Evolutionary conservation across 1,140 invertebrate genomes (phyloP).

Genomic region (Drosophila funebris): DNA sequence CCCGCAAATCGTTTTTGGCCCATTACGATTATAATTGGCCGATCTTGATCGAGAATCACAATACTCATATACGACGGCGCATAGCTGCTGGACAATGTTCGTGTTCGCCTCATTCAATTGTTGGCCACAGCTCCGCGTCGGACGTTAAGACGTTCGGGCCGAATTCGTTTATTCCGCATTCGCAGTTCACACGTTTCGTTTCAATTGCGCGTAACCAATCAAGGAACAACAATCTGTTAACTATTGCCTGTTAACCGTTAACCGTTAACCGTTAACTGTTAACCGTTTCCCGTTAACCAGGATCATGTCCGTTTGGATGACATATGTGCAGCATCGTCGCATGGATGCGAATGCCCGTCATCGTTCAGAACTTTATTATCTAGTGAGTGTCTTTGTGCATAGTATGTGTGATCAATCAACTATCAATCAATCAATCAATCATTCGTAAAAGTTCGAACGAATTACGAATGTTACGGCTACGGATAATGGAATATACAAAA

Average conservation of each 20-base stretch:
- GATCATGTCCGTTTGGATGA: slow-evolving; percentile 84
- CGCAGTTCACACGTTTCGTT: background rate
- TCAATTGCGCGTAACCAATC: background rate
- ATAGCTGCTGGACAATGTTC: slow-evolving; percentile 71
- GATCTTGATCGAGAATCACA: slow-evolving; percentile 35
- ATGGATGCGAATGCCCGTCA: slow-evolving; percentile 73
- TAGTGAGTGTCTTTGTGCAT: slow-evolving; percentile 59
- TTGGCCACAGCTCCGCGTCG: slow-evolving; percentile 11
- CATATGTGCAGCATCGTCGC: slow-evolving; percentile 82
- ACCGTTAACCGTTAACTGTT: background rate
- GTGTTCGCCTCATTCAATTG: slow-evolving; percentile 56
- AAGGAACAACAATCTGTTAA: background rate
- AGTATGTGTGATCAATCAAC: background rate
- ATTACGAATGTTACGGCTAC: too few relatives aligned
- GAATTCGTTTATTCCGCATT: slow-evolving; percentile 25
- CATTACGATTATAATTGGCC: slow-evolving; percentile 62
- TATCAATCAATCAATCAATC: background rate
- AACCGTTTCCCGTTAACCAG: background rate
- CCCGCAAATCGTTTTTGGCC: slow-evolving; percentile 52
- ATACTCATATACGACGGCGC: background rate
- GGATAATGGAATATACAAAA: background rate
- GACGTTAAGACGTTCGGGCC: background rate
- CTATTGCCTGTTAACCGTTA: background rate
- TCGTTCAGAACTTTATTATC: slow-evolving; percentile 67
- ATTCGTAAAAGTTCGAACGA: too few relatives aligned